These are phyloP conservation scores for Oligia latruncula DNA, from an alignment of 2,888 invertebrate species.

Conservation along the genomic window DNA sequence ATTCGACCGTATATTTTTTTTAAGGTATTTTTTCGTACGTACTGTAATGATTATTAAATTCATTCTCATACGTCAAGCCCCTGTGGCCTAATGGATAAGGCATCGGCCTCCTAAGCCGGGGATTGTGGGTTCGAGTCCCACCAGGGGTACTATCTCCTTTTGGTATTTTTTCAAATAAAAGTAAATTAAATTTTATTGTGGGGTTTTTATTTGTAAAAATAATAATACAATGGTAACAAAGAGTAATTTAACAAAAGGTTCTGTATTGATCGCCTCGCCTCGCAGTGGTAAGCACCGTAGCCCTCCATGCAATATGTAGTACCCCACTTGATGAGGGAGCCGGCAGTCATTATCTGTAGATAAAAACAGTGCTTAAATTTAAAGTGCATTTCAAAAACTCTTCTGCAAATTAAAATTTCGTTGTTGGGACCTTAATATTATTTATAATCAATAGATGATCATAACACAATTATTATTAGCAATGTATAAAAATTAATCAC, in stretches of 20 bases:
- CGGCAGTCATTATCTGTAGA: slow-evolving; percentile 92
- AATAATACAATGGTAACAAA: slow-evolving; percentile 63
- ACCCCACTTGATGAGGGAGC: slow-evolving; percentile 92
- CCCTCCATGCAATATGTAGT: slow-evolving; percentile 86
- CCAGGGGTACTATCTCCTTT: slow-evolving; percentile 89
- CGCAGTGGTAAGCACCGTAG: slow-evolving; percentile 84
- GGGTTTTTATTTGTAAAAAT: slow-evolving; percentile 65
- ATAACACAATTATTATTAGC: too few species aligned
- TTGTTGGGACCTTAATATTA: neutral
- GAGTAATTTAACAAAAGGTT: slow-evolving; percentile 32
- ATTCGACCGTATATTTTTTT: too few species aligned
- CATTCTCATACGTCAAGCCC: slow-evolving; percentile 77
- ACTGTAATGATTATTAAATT: slow-evolving; percentile 56
- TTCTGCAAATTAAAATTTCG: neutral
- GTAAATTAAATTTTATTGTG: slow-evolving; percentile 61
- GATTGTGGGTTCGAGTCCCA: slow-evolving; percentile 94
- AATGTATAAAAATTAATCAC: neutral
- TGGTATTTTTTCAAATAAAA: slow-evolving; percentile 22
- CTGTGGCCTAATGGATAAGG: slow-evolving; percentile 95
- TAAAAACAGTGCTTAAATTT: slow-evolving; percentile 38
- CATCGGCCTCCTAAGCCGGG: slow-evolving; percentile 95
- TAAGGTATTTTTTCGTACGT: neutral
- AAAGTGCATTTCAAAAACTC: neutral
- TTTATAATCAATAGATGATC: neutral
- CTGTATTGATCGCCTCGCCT: slow-evolving; percentile 68